phyloP scores from a whole-genome alignment of 2,113 vertebrate genomes.

The Pelodiscus sinensis region DNA sequence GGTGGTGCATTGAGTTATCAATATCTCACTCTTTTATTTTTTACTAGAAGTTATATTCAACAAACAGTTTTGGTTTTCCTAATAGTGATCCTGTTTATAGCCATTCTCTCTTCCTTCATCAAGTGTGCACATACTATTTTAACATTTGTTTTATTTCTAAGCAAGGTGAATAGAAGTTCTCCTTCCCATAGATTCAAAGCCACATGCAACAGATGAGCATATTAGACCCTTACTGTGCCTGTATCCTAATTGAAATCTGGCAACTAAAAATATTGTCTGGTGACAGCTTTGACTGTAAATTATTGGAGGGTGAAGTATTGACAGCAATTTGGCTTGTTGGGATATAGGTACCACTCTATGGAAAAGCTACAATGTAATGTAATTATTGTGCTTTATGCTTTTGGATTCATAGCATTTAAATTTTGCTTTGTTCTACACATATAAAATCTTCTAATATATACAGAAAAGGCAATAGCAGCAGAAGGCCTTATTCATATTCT shows the following conservation, averaged over 20 bases:
- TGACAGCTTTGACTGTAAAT: not conserved
- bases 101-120: not conserved
- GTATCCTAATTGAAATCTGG: not conserved
- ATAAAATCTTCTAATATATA: too few relatives aligned
- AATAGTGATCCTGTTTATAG: rapidly evolving
- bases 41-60: not conserved
- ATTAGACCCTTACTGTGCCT: not conserved
- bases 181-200: not conserved
- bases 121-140: too few relatives aligned
- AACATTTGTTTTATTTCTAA: not conserved
- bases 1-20: not conserved
- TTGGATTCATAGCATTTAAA: too few relatives aligned
- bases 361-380: too few relatives aligned
- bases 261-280: not conserved
- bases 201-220: not conserved
- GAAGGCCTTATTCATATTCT: too few relatives aligned
- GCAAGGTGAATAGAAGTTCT: not conserved
- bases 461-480: too few relatives aligned
- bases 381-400: too few relatives aligned
- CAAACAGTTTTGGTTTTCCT: not conserved
- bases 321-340: not conserved
- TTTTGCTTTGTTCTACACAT: too few relatives aligned
- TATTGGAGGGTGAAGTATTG: not conserved
- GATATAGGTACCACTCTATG: too few relatives aligned
- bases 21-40: not conserved